Evolutionary conservation across 2,113 vertebrate genomes (phyloP).

Genomic region (Verasper variegatus): DNA sequence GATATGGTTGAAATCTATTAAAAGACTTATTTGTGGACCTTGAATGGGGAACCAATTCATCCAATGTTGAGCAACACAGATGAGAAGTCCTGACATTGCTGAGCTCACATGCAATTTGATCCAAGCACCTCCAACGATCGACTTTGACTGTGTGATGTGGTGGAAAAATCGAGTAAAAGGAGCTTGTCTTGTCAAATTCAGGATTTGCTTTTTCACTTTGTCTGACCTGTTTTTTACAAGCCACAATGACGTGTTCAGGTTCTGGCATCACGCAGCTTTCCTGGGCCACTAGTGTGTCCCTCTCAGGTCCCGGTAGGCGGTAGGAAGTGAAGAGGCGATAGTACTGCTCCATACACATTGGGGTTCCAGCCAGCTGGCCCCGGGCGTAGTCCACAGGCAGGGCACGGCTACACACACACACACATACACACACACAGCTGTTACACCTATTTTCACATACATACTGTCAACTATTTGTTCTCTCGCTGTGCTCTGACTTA

Average conservation of each 20-base stretch:
- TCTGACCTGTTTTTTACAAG: constrained; percentile 94
- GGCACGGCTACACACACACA: constrained; percentile 79
- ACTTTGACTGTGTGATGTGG: no score
- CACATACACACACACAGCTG: neutral
- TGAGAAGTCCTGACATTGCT: no score
- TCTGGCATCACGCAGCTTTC: constrained; percentile 94
- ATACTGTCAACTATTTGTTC: neutral
- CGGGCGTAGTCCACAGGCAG: constrained; percentile 90
- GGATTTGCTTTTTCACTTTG: neutral
- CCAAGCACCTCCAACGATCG: no score
- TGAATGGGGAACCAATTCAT: no score
- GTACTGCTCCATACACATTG: constrained; percentile 98
- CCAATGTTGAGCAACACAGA: no score
- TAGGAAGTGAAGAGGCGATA: constrained; percentile 95
- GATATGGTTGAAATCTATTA: no score
- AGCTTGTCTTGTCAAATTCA: neutral
- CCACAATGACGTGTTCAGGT: constrained; percentile 95
- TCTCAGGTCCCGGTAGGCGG: constrained; percentile 90
- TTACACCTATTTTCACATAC: neutral
- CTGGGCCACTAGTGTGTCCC: constrained; percentile 93
- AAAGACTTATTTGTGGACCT: no score
- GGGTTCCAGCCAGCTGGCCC: constrained; percentile 92
- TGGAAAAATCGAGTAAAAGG: no score
- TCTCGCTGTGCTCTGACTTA: constrained; percentile 77
- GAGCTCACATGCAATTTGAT: no score